These are phyloP conservation scores for Montipora cactus DNA, from an alignment of 64 coral and sea anemone genomes.

Conservation along the genomic window DNA sequence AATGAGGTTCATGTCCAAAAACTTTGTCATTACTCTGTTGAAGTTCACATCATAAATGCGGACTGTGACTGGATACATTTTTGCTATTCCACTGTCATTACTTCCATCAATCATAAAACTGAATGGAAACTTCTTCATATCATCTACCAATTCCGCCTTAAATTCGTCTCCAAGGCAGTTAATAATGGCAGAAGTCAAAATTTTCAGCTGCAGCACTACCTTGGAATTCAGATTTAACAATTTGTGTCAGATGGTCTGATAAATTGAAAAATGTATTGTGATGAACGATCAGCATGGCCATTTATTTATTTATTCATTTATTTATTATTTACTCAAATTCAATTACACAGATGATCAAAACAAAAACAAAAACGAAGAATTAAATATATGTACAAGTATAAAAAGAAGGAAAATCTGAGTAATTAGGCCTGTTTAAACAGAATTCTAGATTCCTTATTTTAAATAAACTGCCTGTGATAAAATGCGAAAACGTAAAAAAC, in stretches of 20 bases:
- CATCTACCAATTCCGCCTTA: slow-evolving; percentile 56
- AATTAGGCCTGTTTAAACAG: no score
- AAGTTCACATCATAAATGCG: slow-evolving; percentile 74
- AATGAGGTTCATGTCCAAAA: slow-evolving; percentile 60
- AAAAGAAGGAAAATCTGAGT: no score
- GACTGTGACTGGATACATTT: slow-evolving; percentile 76
- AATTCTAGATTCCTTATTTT: no score
- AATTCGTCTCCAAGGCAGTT: slow-evolving; percentile 59
- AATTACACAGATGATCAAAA: no score
- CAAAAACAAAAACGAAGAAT: no score
- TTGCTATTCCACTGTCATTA: slow-evolving; percentile 73
- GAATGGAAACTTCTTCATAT: slow-evolving; percentile 75
- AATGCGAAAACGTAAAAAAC: no score
- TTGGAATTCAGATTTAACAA: slow-evolving; percentile 75
- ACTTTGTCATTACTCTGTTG: slow-evolving; percentile 74
- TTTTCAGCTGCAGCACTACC: slow-evolving; percentile 76
- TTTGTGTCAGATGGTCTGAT: slow-evolving; percentile 44
- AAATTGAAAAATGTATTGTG: slow-evolving; percentile 65
- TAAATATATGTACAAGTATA: no score
- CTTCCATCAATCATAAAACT: slow-evolving; percentile 74
- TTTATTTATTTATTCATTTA: not conserved
- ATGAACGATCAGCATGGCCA: slow-evolving; percentile 60
- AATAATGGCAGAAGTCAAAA: slow-evolving; percentile 67
- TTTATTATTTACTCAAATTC: no score
- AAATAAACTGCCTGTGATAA: no score